phyloP scores from a whole-genome alignment of 1,140 invertebrate genomes.

The Pararge aegeria region DNA sequence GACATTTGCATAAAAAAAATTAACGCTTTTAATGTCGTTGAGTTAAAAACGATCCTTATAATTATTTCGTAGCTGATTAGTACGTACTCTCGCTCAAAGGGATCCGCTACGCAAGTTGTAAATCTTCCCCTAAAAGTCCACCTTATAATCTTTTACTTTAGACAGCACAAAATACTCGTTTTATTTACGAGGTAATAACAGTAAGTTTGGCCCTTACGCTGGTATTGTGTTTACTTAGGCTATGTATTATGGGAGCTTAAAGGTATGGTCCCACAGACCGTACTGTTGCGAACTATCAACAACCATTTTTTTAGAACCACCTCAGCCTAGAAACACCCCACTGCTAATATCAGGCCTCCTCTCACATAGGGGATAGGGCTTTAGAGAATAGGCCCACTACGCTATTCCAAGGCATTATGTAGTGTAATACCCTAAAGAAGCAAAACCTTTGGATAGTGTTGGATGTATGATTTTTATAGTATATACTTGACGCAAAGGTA shows the following conservation, averaged over 20 bases:
- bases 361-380: too few species aligned
- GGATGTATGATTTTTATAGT: too few species aligned
- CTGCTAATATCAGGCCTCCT: too few species aligned
- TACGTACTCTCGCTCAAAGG: constrained; percentile 15
- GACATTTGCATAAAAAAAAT: too few species aligned
- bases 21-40: neutral
- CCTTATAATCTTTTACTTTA: constrained; percentile 24
- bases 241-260: constrained; percentile 1
- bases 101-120: constrained; percentile 22
- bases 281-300: neutral
- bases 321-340: too few species aligned
- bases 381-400: too few species aligned
- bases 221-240: constrained; percentile 14
- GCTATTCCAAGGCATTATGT: too few species aligned
- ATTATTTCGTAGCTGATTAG: neutral
- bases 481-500: too few species aligned
- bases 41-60: neutral
- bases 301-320: neutral
- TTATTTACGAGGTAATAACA: constrained; percentile 30
- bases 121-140: constrained; percentile 19
- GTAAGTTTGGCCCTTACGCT: constrained; percentile 9
- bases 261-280: neutral
- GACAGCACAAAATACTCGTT: constrained; percentile 27
- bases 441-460: too few species aligned
- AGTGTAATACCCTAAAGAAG: too few species aligned